Evolutionary conservation across 2,888 invertebrate genomes (phyloP), one percentile per base, ranked within the genome.

Genomic region (Chromoteleia sp.): DNA sequence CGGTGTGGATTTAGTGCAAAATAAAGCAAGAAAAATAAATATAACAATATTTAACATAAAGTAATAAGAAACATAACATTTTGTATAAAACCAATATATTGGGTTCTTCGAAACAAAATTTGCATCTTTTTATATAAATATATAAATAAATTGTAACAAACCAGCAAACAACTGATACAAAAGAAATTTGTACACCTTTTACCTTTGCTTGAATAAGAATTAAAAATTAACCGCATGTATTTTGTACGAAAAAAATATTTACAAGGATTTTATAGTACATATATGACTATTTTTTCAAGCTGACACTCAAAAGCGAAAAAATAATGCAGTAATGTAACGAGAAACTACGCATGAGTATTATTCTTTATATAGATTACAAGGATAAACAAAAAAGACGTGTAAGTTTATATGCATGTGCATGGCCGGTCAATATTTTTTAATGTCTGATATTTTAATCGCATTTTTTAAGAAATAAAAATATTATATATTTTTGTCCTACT

Each of bases 271-370:
- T 76, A 76, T 76, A 81, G 71, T 58, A 50, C 30, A 76, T 81
- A 81, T 71, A 56, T 19, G 43, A 59, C 76, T 81, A 81, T 81
- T 81, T 81, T 81, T 81, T 58, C 76, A 81, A 76, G 71, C 29
- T 41, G 63, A 71, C 58, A 58, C 14, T 63, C 6, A 30, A 50
- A 48, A 29, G 12, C 15, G 36, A 30, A 41, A 14, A 14, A 14
- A 39, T 21, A 39, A 14, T 30, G 56, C 68, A 75, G 56, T 48
- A 65, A 65, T 50, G 45, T 75, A 52, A 50, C 45, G 39, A 54
- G 36, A 61, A 30, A 54, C 41, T 65, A 58, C 48, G 65, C 33
- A 65, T 50, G 77, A 78, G 70, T 77, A 77, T 68, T 77, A 77
- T 63, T 70, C 68, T 77, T 63, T 36, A 70, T 43, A 54, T 43